phyloP scores from a whole-genome alignment of 2,113 vertebrate species.

The Rhea americana region DNA sequence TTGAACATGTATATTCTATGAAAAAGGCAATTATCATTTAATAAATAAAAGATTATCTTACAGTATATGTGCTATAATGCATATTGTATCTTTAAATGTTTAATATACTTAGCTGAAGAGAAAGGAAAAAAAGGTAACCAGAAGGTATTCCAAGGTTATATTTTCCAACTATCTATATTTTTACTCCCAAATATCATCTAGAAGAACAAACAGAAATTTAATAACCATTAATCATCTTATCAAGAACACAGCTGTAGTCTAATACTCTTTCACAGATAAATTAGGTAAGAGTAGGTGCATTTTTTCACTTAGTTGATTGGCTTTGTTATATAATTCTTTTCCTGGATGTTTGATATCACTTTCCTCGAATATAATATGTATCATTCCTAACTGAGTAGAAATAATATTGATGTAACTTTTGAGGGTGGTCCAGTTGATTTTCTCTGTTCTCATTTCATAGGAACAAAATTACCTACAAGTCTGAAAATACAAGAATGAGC shows the following conservation, averaged over 20 bases:
- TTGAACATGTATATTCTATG: background rate
- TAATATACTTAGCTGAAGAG: background rate
- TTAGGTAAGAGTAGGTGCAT: background rate
- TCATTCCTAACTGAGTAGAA: background rate
- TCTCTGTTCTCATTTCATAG: background rate
- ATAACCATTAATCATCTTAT: background rate
- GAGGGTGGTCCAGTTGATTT: background rate
- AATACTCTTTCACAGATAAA: background rate
- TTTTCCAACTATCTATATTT: background rate
- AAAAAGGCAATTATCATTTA: background rate
- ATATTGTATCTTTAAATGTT: background rate
- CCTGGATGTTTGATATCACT: background rate
- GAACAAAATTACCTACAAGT: constrained; percentile 27
- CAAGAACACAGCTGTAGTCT: background rate
- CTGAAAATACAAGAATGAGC: constrained; percentile 34
- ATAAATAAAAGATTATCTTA: background rate
- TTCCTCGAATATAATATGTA: background rate
- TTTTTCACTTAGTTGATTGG: background rate
- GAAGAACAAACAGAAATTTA: background rate
- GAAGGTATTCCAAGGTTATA: background rate
- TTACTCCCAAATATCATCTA: background rate
- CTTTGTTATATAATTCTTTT: background rate
- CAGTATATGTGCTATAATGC: background rate
- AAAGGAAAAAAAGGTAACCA: background rate
- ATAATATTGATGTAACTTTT: background rate